phyloP scores from a whole-genome alignment of 1,140 invertebrate species.

The Myzus persicae region DNA sequence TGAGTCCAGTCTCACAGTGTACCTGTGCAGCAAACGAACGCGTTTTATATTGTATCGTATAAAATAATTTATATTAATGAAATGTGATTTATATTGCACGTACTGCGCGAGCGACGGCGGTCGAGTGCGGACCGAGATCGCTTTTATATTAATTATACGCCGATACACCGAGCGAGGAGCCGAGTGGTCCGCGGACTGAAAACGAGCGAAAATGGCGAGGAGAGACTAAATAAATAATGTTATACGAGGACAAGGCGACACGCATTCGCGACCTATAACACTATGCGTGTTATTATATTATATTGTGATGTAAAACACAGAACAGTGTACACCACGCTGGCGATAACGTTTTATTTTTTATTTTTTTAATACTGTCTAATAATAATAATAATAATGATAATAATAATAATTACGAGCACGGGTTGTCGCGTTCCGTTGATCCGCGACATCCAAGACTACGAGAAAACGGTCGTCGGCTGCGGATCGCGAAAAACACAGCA shows the following conservation, averaged over 20 bases:
- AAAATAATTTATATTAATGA: no score
- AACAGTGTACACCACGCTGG: neutral
- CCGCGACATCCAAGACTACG: neutral
- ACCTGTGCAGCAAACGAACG: no score
- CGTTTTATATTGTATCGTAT: no score
- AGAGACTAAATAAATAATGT: neutral
- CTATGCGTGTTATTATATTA: neutral
- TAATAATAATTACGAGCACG: neutral
- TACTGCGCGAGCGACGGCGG: no score
- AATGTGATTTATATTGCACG: no score
- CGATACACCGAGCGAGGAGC: neutral
- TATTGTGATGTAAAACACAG: neutral
- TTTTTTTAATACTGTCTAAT: neutral
- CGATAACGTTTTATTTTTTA: neutral
- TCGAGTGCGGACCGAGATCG: neutral
- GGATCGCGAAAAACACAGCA: neutral
- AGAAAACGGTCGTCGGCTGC: neutral
- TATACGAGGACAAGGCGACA: neutral
- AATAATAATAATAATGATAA: no score
- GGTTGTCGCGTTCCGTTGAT: neutral
- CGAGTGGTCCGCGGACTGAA: neutral
- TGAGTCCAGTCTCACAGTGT: neutral
- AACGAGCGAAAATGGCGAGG: neutral
- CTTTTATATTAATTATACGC: neutral
- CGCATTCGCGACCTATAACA: neutral